Percentiles rank a stretch among this genome's conserved stretches.
These are phyloP conservation scores for Halcyon malimbica DNA, from an alignment of 2,113 vertebrate genomes.

Conservation along the genomic window DNA sequence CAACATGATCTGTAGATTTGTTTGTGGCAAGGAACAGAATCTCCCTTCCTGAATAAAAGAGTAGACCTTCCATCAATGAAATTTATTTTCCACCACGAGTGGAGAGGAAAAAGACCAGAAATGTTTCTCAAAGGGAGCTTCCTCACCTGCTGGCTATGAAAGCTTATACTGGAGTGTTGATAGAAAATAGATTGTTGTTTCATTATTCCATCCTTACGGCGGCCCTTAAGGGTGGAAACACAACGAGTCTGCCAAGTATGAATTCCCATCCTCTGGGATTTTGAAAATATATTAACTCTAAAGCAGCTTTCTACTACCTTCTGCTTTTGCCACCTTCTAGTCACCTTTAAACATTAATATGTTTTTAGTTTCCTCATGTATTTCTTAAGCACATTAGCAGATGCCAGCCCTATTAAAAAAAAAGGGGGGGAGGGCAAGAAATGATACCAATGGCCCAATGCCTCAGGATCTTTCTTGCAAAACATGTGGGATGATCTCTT, in stretches of 20 bases:
- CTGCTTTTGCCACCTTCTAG: background rate
- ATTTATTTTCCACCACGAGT: background rate
- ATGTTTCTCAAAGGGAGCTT: background rate
- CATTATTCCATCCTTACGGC: background rate
- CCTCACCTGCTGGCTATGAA: background rate
- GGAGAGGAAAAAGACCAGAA: background rate
- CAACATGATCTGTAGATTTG: background rate
- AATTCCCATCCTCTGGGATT: background rate
- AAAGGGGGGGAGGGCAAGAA: background rate
- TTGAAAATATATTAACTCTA: background rate
- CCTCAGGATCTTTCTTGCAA: background rate
- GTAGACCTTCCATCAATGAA: background rate
- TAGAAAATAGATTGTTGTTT: background rate
- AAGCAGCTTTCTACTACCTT: background rate
- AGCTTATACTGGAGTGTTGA: background rate
- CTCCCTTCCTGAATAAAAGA: background rate
- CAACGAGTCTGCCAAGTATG: background rate
- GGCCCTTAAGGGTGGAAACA: background rate
- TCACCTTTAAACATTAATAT: background rate
- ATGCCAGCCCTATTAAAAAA: background rate
- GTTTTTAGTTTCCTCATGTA: background rate
- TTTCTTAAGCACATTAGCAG: background rate
- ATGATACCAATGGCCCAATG: fast-evolving
- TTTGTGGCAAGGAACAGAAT: background rate
- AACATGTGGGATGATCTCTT: background rate